Base-by-base conservation (phyloP, 1,140 invertebrate species). In the Pinna nobilis region DNA sequence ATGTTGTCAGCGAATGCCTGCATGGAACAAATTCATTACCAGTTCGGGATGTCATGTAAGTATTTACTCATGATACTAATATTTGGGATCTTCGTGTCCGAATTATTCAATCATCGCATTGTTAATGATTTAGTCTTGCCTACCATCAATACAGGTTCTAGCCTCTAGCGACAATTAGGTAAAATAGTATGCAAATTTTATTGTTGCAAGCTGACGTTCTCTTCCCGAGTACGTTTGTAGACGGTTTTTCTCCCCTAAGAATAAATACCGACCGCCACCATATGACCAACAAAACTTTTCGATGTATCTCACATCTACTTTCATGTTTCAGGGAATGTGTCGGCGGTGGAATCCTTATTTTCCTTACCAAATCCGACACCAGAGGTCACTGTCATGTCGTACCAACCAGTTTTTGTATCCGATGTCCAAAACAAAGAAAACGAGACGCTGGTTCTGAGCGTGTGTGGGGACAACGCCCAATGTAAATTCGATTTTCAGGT, bases 41-140 rank as follows among this genome's bases (percentile, higher is more conserved):
- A 65, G 0, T 87, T 87, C 76, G 86, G 86, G 15, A 73, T 83
- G 76, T 77, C 83, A 23, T 87, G 85, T 87, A 79, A 82, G 85
- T 83, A 37, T 23, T 4, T 11, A 18, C 23, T 49, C 23, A 18
- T 1, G 5, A 1, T 7, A 18, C 44, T 23, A 4, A n/a, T 23
- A 49, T 18, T 49, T 0, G 11, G 2, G 18, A 49, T 49, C 23
- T 23, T n/a, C 18, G 18, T 49, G 44, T 4, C 44, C 23, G 11
- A 49, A 49, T n/a, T 18, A 49, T 49, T 18, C 44, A 49, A 23
- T 53, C 6, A 13, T 30, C 32, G 7, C 15, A 13, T 28, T 20
- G 30, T 25, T 25, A 7, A 28, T 53, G 20, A 47, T 47, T 47
- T 15, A 47, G 3, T 20, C 20, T 18, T 0, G 20, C 41, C 15